Evolutionary conservation across 1,140 invertebrate species (phyloP).

Genomic region (Odontomachus brunneus): DNA sequence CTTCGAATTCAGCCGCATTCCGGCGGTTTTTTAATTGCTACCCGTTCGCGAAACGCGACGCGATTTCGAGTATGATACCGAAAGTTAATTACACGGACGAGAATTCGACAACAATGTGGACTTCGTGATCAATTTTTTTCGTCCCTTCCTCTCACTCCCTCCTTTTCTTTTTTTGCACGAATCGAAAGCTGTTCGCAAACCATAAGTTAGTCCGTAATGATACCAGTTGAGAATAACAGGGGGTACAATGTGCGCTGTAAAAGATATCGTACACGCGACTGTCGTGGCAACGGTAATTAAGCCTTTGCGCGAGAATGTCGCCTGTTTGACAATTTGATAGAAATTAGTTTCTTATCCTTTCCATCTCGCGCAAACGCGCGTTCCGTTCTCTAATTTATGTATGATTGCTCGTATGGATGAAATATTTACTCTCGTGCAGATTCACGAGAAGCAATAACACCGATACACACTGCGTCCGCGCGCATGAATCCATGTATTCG

Average conservation of each 20-base stretch:
- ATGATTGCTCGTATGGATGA: too few species aligned
- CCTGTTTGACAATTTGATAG: constrained; percentile 44
- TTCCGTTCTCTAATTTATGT: not conserved
- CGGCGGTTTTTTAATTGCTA: constrained; percentile 51
- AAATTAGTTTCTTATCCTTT: constrained; percentile 11
- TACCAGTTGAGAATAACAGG: constrained; percentile 31
- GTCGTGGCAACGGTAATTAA: constrained; percentile 48
- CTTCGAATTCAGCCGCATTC: constrained; percentile 18
- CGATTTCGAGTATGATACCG: constrained; percentile 15
- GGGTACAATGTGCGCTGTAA: constrained; percentile 26
- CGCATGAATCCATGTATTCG: not conserved
- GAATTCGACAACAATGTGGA: constrained; percentile 26
- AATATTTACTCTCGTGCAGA: too few species aligned
- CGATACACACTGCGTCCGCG: not conserved
- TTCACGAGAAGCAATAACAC: too few species aligned
- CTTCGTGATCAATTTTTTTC: constrained; percentile 25
- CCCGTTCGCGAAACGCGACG: constrained; percentile 1
- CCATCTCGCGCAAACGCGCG: not conserved
- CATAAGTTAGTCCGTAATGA: constrained; percentile 45
- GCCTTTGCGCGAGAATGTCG: constrained; percentile 32
- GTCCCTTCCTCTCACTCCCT: not conserved
- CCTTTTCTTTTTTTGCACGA: not conserved
- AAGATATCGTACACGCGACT: constrained; percentile 53
- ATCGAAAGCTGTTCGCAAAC: constrained; percentile 29
- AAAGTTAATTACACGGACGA: constrained; percentile 41